Conservation (phyloP, 2,888 invertebrate genomes). For the Pterostichus niger region DNA sequence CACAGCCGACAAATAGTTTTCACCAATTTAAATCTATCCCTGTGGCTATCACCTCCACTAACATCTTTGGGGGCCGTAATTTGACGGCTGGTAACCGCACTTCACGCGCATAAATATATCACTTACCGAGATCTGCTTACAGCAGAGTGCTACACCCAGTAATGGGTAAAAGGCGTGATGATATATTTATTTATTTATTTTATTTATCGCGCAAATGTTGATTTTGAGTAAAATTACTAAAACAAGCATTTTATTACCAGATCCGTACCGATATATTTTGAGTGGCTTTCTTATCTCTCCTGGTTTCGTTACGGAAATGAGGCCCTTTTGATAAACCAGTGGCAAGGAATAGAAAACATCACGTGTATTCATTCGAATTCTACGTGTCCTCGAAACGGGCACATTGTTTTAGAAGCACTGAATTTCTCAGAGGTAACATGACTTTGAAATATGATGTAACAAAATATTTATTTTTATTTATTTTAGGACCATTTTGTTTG, state of each 20-base stretch:
- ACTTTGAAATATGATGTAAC: not conserved
- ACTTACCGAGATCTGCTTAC: too few species aligned
- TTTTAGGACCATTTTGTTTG: slow-evolving; percentile 83
- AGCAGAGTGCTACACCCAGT: too few species aligned
- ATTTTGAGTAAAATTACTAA: too few species aligned
- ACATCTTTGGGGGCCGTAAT: too few species aligned
- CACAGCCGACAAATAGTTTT: too few species aligned
- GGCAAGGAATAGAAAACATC: slow-evolving; percentile 89
- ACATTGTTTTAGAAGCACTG: slow-evolving; percentile 87
- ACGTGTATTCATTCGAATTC: slow-evolving; percentile 86
- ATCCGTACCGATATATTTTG: slow-evolving; percentile 90
- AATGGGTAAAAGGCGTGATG: too few species aligned
- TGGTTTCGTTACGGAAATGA: slow-evolving; percentile 97
- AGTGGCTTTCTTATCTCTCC: slow-evolving; percentile 92
- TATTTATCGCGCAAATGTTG: too few species aligned
- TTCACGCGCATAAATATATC: too few species aligned
- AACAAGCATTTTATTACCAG: slow-evolving; percentile 76
- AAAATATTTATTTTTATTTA: slow-evolving; percentile 48
- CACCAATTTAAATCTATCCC: too few species aligned
- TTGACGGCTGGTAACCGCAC: too few species aligned
- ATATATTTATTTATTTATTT: too few species aligned
- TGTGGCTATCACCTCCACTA: too few species aligned
- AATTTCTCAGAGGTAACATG: slow-evolving; percentile 85
- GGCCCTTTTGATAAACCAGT: slow-evolving; percentile 92
- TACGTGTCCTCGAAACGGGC: slow-evolving; percentile 89